A percentile compares a stretch with the other conserved stretches of the same genome.
phyloP scores from a whole-genome alignment of 2,888 invertebrate genomes.

The Dryococelus australis region DNA sequence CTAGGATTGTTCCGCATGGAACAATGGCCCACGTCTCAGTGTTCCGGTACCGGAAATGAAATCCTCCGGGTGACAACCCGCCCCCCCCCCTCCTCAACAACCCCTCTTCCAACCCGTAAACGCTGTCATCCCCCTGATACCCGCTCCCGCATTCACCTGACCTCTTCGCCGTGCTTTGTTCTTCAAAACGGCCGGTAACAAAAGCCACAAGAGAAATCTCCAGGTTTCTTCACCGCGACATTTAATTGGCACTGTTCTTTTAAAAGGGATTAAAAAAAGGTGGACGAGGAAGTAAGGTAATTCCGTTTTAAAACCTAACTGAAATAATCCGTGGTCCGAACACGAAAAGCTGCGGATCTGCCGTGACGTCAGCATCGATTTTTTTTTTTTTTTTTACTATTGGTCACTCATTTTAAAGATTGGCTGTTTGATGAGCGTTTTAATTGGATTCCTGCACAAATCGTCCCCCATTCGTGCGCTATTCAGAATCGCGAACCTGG shows the following conservation, averaged over 20 bases:
- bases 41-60: background rate
- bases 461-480: background rate
- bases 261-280: background rate
- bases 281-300: too few relatives aligned
- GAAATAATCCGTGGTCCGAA: background rate
- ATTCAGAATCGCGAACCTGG: background rate
- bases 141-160: background rate
- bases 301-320: too few relatives aligned
- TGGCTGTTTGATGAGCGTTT: background rate
- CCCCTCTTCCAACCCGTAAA: background rate
- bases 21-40: background rate
- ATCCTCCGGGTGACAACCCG: background rate
- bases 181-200: background rate
- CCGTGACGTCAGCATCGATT: background rate
- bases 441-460: conserved; percentile 11
- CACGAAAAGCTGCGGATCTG: background rate
- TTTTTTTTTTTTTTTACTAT: background rate
- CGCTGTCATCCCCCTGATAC: background rate
- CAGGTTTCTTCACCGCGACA: background rate
- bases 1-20: background rate
- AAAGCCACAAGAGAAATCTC: background rate
- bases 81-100: background rate
- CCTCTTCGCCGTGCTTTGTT: background rate
- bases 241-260: background rate
- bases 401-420: background rate